A percentile compares a stretch with the other conserved stretches of the same genome.
phyloP scores from a whole-genome alignment of 2,113 vertebrate species.

The Thamnophis sirtalis region DNA sequence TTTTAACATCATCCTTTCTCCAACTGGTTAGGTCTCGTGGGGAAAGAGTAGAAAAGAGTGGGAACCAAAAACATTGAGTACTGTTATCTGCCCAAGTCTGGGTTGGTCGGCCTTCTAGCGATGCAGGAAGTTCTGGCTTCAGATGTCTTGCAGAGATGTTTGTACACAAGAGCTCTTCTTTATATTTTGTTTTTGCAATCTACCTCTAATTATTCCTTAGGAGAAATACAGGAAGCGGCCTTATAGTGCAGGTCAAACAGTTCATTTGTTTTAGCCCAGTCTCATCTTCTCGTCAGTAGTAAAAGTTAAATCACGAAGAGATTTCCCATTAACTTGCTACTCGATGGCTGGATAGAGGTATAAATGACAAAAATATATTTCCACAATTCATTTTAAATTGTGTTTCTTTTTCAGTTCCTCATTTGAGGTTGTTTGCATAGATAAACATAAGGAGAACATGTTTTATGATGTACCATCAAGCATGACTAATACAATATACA shows the following conservation, averaged over 20 bases:
- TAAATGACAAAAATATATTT: not conserved
- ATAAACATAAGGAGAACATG: not conserved
- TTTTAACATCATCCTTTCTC: conserved; percentile 18
- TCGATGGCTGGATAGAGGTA: not conserved
- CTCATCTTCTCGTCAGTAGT: not conserved
- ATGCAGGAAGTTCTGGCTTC: not conserved
- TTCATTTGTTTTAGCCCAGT: not conserved
- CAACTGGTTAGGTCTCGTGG: conserved; percentile 10
- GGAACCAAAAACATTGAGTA: not conserved
- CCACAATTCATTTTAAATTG: not conserved
- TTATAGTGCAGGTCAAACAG: not conserved
- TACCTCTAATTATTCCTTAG: not conserved
- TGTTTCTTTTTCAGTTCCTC: not conserved
- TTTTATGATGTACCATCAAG: not conserved
- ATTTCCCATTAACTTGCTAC: not conserved
- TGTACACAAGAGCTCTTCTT: not conserved
- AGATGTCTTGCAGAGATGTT: not conserved
- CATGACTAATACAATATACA: not conserved
- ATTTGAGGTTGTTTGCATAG: not conserved
- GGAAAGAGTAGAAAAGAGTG: not conserved
- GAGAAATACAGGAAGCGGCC: not conserved
- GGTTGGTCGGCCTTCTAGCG: no score
- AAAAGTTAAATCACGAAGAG: not conserved
- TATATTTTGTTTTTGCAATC: not conserved
- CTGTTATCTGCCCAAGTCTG: not conserved